Evolutionary conservation across 2,797 vertebrate genomes (phyloP).

Genomic region (Sebastes glaucus): DNA sequence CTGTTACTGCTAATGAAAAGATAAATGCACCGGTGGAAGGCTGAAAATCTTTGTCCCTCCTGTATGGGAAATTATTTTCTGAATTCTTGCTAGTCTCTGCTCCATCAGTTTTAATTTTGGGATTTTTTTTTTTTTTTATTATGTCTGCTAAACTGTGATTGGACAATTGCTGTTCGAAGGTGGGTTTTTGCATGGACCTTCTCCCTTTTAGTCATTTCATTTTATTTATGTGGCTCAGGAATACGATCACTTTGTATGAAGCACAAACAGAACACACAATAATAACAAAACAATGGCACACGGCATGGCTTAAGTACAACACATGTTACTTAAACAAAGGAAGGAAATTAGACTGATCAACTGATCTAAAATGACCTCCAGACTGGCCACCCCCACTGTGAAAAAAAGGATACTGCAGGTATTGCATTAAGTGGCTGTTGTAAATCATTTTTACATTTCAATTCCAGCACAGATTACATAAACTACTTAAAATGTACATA

Average conservation of each 20-base stretch:
- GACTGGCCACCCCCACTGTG: not conserved
- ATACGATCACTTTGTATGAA: rapidly evolving
- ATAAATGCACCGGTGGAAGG: too few relatives aligned
- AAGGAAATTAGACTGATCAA: not conserved
- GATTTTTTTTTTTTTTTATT: too few relatives aligned
- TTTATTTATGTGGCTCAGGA: too few relatives aligned
- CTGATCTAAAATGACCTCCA: not conserved
- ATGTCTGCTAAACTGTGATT: rapidly evolving
- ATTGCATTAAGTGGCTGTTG: not conserved
- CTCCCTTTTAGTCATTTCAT: too few relatives aligned
- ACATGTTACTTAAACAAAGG: too few relatives aligned
- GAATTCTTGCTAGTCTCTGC: rapidly evolving
- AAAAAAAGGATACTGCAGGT: not conserved
- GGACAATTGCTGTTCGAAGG: not conserved
- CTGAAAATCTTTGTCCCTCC: too few relatives aligned
- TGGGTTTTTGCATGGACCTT: rapidly evolving
- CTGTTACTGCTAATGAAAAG: too few relatives aligned
- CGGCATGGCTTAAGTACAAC: too few relatives aligned
- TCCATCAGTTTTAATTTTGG: too few relatives aligned
- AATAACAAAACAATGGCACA: too few relatives aligned
- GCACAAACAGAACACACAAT: too few relatives aligned
- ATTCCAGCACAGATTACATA: not conserved
- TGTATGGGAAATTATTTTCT: too few relatives aligned
- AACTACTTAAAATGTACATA: not conserved
- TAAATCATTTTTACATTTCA: not conserved